Base-by-base conservation (phyloP, 2,888 invertebrate genomes). In the Leptogaster cylindrica region DNA sequence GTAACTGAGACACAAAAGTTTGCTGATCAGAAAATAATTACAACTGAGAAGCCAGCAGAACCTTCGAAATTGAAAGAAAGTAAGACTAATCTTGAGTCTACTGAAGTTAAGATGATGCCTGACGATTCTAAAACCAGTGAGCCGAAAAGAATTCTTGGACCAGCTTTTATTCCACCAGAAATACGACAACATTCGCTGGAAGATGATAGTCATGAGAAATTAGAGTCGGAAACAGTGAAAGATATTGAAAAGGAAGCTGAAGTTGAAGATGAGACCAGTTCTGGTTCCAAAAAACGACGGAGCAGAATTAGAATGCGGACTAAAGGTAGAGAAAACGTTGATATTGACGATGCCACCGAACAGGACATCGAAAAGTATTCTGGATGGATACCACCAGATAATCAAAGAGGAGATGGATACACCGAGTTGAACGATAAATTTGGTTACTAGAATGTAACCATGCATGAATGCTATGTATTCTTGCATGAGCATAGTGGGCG, bases 371-470 rank as follows among this genome's bases (percentile, higher is more conserved):
- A 86, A 67, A 87, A 91, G 75, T 91, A 90, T 77, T 88, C 87
- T 6, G 87, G 87, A 75, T 93, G 93, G 93, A 79, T 90, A 39
- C 92, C 93, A 2, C 93, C 93, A 1, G 74, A 81, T 72, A 84
- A 86, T 75, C 92, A 93, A 80, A 84, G 84, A 46, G 92, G 92
- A 1, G 92, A 92, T 81, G 92, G 92, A 3, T 84, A 86, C 73
- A 92, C 91, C 1, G 84, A 83, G 73, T 82, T 92, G 33, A 92
- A 92, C 81, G 88, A 89, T 33, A 91, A 90, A 80, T 88, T 84
- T 77, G 92, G 92, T 14, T 92, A 92, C 78, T n/a, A n/a, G n/a
- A n/a, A n/a, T n/a, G n/a, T n/a, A n/a, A n/a, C n/a, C n/a, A n/a
- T n/a, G n/a, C n/a, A n/a, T n/a, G n/a, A n/a, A n/a, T n/a, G n/a